A percentile compares a stretch with the other conserved stretches of the same genome.
Conservation (phyloP, 2,113 vertebrate species). For the Takifugu flavidus region DNA sequence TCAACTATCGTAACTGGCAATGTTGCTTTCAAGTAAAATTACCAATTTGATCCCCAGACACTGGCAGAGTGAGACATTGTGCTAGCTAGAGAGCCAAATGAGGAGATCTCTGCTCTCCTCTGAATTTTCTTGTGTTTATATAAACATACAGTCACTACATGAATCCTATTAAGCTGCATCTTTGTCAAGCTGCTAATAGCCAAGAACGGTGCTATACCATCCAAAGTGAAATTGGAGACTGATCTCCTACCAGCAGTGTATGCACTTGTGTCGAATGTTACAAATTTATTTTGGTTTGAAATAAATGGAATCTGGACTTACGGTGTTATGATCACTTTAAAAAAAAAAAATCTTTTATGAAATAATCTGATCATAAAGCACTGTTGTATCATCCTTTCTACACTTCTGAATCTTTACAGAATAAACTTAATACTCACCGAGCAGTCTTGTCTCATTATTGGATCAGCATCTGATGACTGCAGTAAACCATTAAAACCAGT, state of each 20-base stretch:
- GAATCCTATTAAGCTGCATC: conserved; percentile 75
- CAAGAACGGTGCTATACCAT: conserved; percentile 75
- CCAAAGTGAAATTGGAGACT: conserved; percentile 76
- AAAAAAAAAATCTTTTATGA: conserved; percentile 64
- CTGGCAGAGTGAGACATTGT: conserved; percentile 71
- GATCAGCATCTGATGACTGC: conserved; percentile 9
- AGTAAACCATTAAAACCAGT: conserved; percentile 5
- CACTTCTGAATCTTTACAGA: conserved; percentile 80
- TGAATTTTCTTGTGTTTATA: conserved; percentile 69
- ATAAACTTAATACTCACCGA: conserved; percentile 78
- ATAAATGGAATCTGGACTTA: conserved; percentile 75
- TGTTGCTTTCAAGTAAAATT: conserved; percentile 60
- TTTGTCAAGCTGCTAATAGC: conserved; percentile 75
- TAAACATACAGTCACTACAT: conserved; percentile 70
- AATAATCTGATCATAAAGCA: conserved; percentile 76
- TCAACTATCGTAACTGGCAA: conserved; percentile 65
- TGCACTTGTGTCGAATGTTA: conserved; percentile 79
- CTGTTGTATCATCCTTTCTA: conserved; percentile 80
- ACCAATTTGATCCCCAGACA: conserved; percentile 69
- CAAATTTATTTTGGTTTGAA: conserved; percentile 74
- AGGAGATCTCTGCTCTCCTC: conserved; percentile 65
- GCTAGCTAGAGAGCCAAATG: conserved; percentile 76
- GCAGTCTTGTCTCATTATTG: conserved; percentile 34
- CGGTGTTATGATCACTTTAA: conserved; percentile 74
- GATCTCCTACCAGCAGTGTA: conserved; percentile 77